Conservation (phyloP, 2,888 invertebrate species). For the Platerodrilus igneus region DNA sequence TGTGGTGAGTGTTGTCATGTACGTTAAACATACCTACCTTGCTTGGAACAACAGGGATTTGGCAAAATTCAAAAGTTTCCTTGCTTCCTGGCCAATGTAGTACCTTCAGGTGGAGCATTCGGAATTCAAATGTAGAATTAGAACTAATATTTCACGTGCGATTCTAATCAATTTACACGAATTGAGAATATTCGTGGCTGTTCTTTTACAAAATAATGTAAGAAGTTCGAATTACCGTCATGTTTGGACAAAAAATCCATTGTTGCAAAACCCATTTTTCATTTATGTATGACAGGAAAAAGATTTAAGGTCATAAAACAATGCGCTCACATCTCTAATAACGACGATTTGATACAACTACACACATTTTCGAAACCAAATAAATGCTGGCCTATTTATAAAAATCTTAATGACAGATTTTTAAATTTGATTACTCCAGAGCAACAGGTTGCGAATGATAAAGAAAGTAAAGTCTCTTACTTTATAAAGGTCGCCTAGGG, state of each 20-base stretch:
- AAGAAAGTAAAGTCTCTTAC: slow-evolving; percentile 32
- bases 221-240: slow-evolving; percentile 1
- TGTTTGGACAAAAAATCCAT: slow-evolving; percentile 4
- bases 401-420: too few relatives aligned
- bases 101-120: too few relatives aligned
- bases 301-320: background rate
- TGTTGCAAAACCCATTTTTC: slow-evolving; percentile 2
- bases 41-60: too few relatives aligned
- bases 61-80: too few relatives aligned
- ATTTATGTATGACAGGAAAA: background rate
- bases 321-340: background rate
- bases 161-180: slow-evolving; percentile 1
- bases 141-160: too few relatives aligned
- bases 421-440: too few relatives aligned
- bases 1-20: too few relatives aligned
- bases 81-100: too few relatives aligned
- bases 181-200: slow-evolving; percentile 1
- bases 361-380: slow-evolving; percentile 17
- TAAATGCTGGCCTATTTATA: slow-evolving; percentile 21
- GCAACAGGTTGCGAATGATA: too few relatives aligned
- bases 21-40: too few relatives aligned
- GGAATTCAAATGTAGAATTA: too few relatives aligned
- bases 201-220: slow-evolving; percentile 2
- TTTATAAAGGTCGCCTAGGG: slow-evolving; percentile 31
- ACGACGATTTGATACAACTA: slow-evolving; percentile 11